These are phyloP conservation scores for Drosophila nikananu DNA, from an alignment of 1,140 invertebrate genomes.

Conservation along the genomic window DNA sequence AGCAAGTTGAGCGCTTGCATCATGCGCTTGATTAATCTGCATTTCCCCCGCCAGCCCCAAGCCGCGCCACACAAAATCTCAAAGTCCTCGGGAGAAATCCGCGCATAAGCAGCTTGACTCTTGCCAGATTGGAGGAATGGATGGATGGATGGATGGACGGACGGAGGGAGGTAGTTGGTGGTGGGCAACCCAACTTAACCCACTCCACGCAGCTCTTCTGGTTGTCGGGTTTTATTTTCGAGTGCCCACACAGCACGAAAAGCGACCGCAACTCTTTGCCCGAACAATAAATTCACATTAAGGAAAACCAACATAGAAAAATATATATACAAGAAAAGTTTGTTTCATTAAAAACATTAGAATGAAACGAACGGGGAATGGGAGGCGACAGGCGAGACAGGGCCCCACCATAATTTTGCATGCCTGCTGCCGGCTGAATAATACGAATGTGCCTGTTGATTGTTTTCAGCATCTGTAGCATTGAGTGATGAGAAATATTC, in stretches of 20 bases:
- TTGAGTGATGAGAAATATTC: slow-evolving; percentile 71
- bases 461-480: slow-evolving; percentile 75
- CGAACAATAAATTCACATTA: slow-evolving; percentile 77
- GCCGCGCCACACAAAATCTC: background rate
- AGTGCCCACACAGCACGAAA: slow-evolving; percentile 75
- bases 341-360: slow-evolving; percentile 82
- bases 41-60: slow-evolving; percentile 17
- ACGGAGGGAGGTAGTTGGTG: slow-evolving; percentile 2
- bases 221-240: slow-evolving; percentile 68
- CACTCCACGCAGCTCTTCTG: slow-evolving; percentile 39
- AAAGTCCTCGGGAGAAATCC: slow-evolving; percentile 24
- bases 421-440: slow-evolving; percentile 44
- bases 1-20: slow-evolving; percentile 70
- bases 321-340: slow-evolving; percentile 26
- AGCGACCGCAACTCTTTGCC: slow-evolving; percentile 45
- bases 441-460: slow-evolving; percentile 68
- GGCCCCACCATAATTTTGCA: slow-evolving; percentile 64
- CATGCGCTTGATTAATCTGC: slow-evolving; percentile 80
- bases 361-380: slow-evolving; percentile 50
- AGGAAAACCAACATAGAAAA: slow-evolving; percentile 21
- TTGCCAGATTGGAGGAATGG: slow-evolving; percentile 40
- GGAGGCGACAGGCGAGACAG: slow-evolving; percentile 55
- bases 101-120: slow-evolving; percentile 63
- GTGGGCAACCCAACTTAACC: slow-evolving; percentile 39
- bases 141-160: slow-evolving; percentile 7